phyloP scores from a whole-genome alignment of 2,113 vertebrate species.

The Oncorhynchus nerka region DNA sequence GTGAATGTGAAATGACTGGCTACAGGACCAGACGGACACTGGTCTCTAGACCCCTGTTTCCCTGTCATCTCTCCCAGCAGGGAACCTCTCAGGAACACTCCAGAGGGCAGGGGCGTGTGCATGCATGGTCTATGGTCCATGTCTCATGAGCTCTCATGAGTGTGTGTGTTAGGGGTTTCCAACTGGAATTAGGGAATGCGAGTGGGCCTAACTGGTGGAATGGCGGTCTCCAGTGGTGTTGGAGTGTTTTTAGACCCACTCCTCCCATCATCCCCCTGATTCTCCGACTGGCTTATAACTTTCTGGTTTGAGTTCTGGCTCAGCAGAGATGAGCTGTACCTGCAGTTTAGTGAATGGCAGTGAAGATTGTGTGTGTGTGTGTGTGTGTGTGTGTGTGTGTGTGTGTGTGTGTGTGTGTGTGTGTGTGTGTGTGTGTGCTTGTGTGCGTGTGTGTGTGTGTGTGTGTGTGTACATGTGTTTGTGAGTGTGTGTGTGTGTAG shows the following conservation, averaged over 20 bases:
- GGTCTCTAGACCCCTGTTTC: slow-evolving; percentile 16
- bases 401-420: neutral
- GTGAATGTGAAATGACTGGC: slow-evolving; percentile 33
- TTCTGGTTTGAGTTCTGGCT: slow-evolving; percentile 88
- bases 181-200: slow-evolving; percentile 68
- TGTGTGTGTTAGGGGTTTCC: slow-evolving; percentile 71
- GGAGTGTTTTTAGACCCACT: slow-evolving; percentile 43
- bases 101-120: slow-evolving; percentile 3
- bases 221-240: slow-evolving; percentile 58
- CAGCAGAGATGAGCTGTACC: slow-evolving; percentile 78
- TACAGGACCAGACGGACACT: slow-evolving; percentile 48
- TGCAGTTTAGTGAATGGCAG: slow-evolving; percentile 80
- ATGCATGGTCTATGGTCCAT: neutral
- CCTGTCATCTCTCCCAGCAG: slow-evolving; percentile 37
- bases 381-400: slow-evolving; percentile 24
- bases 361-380: slow-evolving; percentile 58
- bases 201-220: slow-evolving; percentile 27
- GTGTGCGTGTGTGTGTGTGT: slow-evolving; percentile 4
- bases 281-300: slow-evolving; percentile 67
- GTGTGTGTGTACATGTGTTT: neutral
- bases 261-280: slow-evolving; percentile 28
- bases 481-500: neutral
- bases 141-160: neutral
- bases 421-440: neutral
- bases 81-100: neutral